Base-by-base conservation (phyloP, 2,888 invertebrate species). In the Nomada flava region DNA sequence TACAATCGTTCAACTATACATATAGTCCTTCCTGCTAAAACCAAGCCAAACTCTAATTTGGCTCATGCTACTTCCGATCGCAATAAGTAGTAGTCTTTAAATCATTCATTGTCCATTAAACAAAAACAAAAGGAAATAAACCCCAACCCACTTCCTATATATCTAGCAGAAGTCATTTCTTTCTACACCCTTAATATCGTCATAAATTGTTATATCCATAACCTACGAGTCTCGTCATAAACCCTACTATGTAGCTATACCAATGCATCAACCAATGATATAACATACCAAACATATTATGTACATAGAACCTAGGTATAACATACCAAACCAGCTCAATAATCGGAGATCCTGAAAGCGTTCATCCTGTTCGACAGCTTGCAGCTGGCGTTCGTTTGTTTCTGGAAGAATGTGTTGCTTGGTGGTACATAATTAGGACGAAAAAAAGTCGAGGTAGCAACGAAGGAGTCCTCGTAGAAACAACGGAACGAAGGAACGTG, bases 401-500 rank as follows among this genome's bases (percentile, higher is more conserved):
- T 57, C 36, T 3, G 5, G 9, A 70, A 59, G 20, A 80, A 76
- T 67, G 20, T 10, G 9, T 2, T 29, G 20, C 3, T 18, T 55
- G 63, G 29, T 83, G 70, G 36, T 36, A 36, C 36, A 83, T 85
- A 83, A 83, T 78, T 59, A 60, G 72, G 70, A 55, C 18, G 55
- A 67, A 63, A 67, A 60, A 76, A 65, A 72, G 53, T 79, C 63
- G 82, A 87, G 87, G 87, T 86, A 84, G 87, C 86, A 86, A 87
- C 62, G 70, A 64, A 26, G 57, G 23, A 72, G 57, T 75, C 69
- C 69, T 70, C 78, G 75, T 67, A 70, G 80, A 78, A 82, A 78
- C 71, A 73, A 78, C 79, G 84, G 84, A 83, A 83, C 84, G 65
- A 36, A 78, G 86, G 84, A 89, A 86, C 79, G 70, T 77, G 74